A percentile compares a stretch with the other conserved stretches of the same genome.
phyloP scores from a whole-genome alignment of 2,797 vertebrate species.

The Argentina silus region DNA sequence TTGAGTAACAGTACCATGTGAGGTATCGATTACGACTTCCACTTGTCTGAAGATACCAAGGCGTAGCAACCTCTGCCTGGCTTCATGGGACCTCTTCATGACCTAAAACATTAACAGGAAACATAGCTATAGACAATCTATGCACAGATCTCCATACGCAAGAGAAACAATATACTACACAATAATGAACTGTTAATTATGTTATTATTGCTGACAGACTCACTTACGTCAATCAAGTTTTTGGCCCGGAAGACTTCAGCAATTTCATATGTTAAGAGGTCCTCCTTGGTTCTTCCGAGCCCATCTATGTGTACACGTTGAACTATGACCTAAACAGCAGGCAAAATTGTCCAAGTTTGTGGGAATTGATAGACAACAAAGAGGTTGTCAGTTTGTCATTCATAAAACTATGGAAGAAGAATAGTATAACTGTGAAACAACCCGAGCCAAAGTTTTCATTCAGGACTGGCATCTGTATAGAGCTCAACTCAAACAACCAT shows the following conservation, averaged over 20 bases:
- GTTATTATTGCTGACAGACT: not conserved
- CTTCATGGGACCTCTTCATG: constrained; percentile 93
- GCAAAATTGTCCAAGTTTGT: not conserved
- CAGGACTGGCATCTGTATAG: not conserved
- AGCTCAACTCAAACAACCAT: not conserved
- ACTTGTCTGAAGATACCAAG: constrained; percentile 94
- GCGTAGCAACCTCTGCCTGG: constrained; percentile 90
- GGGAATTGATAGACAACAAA: not conserved
- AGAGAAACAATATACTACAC: not conserved
- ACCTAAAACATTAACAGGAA: constrained; percentile 75
- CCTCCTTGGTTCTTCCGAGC: constrained; percentile 93
- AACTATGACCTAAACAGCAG: constrained; percentile 87
- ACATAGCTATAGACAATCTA: not conserved
- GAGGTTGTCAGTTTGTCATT: not conserved
- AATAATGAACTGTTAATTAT: not conserved
- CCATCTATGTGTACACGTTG: constrained; percentile 94
- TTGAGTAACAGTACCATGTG: constrained; percentile 77
- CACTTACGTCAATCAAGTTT: constrained; percentile 93
- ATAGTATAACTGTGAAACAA: not conserved
- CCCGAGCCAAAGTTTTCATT: not conserved
- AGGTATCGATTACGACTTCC: constrained; percentile 94
- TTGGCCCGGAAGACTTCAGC: constrained; percentile 91
- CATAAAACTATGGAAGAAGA: not conserved
- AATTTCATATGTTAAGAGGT: constrained; percentile 92
- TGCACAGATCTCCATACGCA: not conserved